A percentile compares a stretch with the other conserved stretches of the same genome.
Evolutionary conservation across 2,888 invertebrate species (phyloP).

Genomic region (Yponomeuta cagnagella): DNA sequence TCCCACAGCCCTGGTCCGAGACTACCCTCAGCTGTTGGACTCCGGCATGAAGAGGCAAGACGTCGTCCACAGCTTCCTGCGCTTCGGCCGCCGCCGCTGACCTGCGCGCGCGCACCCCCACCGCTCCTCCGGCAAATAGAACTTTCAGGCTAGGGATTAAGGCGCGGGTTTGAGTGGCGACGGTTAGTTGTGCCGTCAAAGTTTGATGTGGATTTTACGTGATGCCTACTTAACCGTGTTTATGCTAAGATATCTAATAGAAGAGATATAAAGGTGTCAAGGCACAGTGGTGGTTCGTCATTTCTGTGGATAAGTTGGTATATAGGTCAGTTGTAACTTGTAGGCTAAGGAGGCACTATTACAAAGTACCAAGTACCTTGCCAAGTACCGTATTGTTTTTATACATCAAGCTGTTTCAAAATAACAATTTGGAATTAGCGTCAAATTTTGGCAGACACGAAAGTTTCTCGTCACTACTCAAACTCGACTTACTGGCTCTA

Average conservation of each 20-base stretch:
- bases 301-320: too few relatives aligned
- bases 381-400: not conserved
- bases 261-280: too few relatives aligned
- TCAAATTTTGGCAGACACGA: not conserved
- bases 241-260: too few relatives aligned
- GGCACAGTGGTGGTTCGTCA: too few relatives aligned
- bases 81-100: conserved; percentile 89
- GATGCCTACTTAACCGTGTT: too few relatives aligned
- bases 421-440: too few relatives aligned
- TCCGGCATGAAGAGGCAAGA: conserved; percentile 89
- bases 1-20: conserved; percentile 57
- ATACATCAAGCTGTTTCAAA: not conserved
- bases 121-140: conserved; percentile 17
- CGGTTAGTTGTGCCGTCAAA: not conserved
- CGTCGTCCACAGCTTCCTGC: conserved; percentile 92
- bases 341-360: too few relatives aligned
- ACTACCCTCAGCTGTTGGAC: conserved; percentile 74
- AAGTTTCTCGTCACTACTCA: not conserved
- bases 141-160: not conserved
- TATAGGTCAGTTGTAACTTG: too few relatives aligned
- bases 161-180: not conserved
- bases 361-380: too few relatives aligned
- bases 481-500: not conserved
- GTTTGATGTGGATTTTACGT: not conserved
- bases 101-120: conserved; percentile 24